A percentile compares a stretch with the other conserved stretches of the same genome.
Evolutionary conservation across 2,113 vertebrate species (phyloP).

Genomic region (Fulmarus glacialis): DNA sequence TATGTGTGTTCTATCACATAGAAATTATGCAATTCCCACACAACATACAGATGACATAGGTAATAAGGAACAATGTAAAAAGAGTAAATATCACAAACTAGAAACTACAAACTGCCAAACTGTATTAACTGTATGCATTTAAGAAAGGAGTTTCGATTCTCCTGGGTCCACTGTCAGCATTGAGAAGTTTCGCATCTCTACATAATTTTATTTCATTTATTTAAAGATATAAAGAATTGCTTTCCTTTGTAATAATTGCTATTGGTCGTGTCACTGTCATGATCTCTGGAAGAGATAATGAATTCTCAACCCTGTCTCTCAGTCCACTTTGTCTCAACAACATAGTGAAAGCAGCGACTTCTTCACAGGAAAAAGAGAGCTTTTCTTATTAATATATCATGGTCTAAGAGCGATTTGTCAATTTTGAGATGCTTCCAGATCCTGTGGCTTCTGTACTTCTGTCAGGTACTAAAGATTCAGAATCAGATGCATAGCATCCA

Average conservation of each 20-base stretch:
- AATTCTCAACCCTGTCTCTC: not conserved
- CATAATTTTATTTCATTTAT: not conserved
- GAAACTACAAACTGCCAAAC: not conserved
- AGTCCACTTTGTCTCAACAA: not conserved
- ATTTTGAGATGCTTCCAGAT: not conserved
- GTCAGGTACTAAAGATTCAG: not conserved
- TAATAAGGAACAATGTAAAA: not conserved
- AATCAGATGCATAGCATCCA: conserved; percentile 23
- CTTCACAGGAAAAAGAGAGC: not conserved
- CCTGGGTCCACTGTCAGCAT: not conserved
- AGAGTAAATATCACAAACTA: not conserved
- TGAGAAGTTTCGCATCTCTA: not conserved
- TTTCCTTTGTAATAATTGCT: not conserved
- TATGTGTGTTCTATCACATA: not conserved
- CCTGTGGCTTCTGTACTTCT: not conserved
- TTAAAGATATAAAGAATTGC: not conserved
- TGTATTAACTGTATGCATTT: not conserved
- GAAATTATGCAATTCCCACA: not conserved
- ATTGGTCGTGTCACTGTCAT: not conserved
- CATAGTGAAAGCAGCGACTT: not conserved
- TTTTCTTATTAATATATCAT: not conserved
- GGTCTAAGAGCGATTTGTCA: not conserved
- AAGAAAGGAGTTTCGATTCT: not conserved
- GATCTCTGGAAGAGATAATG: not conserved
- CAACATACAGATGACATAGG: not conserved